Conservation (phyloP, 2,797 vertebrate species). For the Gymnopithys bicolor region DNA sequence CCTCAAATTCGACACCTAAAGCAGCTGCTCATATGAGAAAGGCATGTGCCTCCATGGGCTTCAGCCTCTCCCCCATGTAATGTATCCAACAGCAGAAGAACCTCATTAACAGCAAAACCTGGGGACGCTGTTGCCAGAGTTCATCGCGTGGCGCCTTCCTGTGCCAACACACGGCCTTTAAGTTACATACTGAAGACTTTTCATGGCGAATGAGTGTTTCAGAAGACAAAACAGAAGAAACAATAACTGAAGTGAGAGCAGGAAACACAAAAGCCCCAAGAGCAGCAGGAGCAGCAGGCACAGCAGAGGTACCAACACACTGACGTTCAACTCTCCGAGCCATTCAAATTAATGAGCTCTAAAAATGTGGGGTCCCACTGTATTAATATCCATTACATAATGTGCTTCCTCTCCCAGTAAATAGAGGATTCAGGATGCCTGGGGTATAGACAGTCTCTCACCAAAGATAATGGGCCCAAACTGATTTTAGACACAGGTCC, state of each 20-base stretch:
- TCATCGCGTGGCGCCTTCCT: neutral
- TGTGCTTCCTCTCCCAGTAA: conserved; percentile 38
- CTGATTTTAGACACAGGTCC: conserved; percentile 66
- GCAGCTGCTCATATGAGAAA: neutral
- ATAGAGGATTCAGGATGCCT: conserved; percentile 55
- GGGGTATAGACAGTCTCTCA: conserved; percentile 39
- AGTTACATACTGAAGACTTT: neutral
- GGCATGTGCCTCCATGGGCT: neutral
- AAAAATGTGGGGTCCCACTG: conserved; percentile 59
- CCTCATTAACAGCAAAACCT: conserved; percentile 26
- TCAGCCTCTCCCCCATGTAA: neutral
- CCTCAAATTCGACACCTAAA: neutral
- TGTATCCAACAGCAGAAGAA: neutral
- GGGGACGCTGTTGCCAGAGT: neutral
- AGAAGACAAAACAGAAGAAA: conserved; percentile 27
- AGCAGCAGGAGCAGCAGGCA: conserved; percentile 38
- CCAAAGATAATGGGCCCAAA: conserved; percentile 62
- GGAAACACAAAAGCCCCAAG: neutral
- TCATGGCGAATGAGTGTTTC: neutral
- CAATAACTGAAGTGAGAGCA: neutral
- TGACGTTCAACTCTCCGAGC: neutral
- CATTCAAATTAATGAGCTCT: conserved; percentile 62
- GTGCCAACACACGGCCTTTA: neutral
- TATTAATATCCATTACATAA: conserved; percentile 58
- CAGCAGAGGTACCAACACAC: conserved; percentile 29